These are phyloP conservation scores for Halyomorpha halys DNA, from an alignment of 1,140 invertebrate species.

Conservation along the genomic window DNA sequence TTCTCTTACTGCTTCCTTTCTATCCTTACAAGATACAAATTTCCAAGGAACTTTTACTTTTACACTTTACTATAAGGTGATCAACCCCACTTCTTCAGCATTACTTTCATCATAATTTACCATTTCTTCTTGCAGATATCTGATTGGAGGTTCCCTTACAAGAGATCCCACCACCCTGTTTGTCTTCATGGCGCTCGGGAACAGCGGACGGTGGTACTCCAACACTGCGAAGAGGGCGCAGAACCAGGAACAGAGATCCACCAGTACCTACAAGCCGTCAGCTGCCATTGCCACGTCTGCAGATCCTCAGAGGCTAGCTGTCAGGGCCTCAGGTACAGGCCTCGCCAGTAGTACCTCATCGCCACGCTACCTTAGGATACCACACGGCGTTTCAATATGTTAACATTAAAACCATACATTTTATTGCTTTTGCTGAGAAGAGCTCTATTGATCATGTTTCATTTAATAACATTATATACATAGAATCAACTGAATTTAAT, in stretches of 20 bases:
- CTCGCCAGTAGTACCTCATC: not conserved
- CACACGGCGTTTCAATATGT: not conserved
- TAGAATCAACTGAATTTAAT: not conserved
- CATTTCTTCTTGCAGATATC: constrained; percentile 47
- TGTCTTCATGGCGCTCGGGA: constrained; percentile 61
- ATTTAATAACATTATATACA: not conserved
- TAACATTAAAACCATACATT: not conserved
- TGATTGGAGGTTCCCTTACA: constrained; percentile 78
- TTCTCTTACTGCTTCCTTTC: too few relatives aligned
- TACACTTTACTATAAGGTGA: too few relatives aligned
- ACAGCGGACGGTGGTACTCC: constrained; percentile 42
- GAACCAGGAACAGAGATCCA: constrained; percentile 46
- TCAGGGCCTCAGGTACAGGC: constrained; percentile 42
- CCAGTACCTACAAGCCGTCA: constrained; percentile 50
- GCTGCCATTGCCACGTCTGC: constrained; percentile 48
- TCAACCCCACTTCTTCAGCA: too few relatives aligned
- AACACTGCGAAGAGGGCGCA: constrained; percentile 52
- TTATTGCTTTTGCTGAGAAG: constrained; percentile 3
- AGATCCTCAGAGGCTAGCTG: constrained; percentile 43
- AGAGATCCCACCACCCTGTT: constrained; percentile 68
- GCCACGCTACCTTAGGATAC: not conserved
- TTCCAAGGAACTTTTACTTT: too few relatives aligned
- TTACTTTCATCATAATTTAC: too few relatives aligned
- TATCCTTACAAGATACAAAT: too few relatives aligned
- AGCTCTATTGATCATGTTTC: not conserved